Percentiles rank a stretch among this genome's conserved stretches.
phyloP scores from a whole-genome alignment of 2,888 invertebrate genomes.

The Stenichneumon culpator region DNA sequence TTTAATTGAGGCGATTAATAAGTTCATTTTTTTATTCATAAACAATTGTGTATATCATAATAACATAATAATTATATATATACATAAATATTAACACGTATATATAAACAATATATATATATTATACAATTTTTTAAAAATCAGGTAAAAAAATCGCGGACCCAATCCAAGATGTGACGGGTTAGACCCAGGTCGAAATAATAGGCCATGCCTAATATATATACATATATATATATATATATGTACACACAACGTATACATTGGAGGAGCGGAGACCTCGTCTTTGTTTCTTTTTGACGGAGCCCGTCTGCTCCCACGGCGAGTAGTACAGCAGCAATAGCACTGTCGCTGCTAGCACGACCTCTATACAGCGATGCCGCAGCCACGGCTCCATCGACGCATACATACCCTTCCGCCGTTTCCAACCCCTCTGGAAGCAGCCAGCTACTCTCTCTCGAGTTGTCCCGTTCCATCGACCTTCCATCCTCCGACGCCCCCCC shows the following conservation, averaged over 20 bases:
- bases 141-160: too few relatives aligned
- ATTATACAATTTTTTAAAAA: too few relatives aligned
- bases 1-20: too few relatives aligned
- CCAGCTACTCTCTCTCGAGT: constrained; percentile 58
- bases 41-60: too few relatives aligned
- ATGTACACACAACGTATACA: constrained; percentile 47
- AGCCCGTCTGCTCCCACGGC: constrained; percentile 61
- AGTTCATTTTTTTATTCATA: too few relatives aligned
- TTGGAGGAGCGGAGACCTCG: constrained; percentile 40
- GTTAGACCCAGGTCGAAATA: too few relatives aligned
- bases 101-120: too few relatives aligned
- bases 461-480: constrained; percentile 61
- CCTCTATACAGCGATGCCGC: constrained; percentile 49
- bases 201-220: neutral
- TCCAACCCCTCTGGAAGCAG: constrained; percentile 34
- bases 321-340: constrained; percentile 10
- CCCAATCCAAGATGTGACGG: too few relatives aligned
- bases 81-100: too few relatives aligned
- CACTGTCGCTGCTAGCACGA: constrained; percentile 47
- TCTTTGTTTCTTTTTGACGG: constrained; percentile 51
- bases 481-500: constrained; percentile 57
- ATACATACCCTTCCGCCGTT: constrained; percentile 9
- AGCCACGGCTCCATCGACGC: constrained; percentile 17
- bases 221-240: constrained; percentile 1
- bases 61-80: too few relatives aligned